Percentiles rank a stretch among this genome's conserved stretches.
Evolutionary conservation across 2,113 vertebrate species (phyloP).

Genomic region (Hassar affinis): DNA sequence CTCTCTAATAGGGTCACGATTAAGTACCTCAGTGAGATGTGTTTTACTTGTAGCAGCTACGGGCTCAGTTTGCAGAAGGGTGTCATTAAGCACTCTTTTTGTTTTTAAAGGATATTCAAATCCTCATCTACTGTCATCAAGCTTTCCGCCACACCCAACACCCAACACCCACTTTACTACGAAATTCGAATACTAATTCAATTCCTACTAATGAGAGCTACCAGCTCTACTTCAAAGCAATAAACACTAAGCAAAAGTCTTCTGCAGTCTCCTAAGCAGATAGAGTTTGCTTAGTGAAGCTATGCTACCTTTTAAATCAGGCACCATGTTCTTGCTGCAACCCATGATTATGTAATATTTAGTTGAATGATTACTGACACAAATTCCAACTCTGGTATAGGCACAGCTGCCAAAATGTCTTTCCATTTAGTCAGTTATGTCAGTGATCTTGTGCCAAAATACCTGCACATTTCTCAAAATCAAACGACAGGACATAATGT

Average conservation of each 20-base stretch:
- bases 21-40: conserved; percentile 45
- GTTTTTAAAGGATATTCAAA: neutral
- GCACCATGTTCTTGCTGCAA: neutral
- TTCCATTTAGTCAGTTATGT: neutral
- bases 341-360: neutral
- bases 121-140: neutral
- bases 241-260: neutral
- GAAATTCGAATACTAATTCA: neutral
- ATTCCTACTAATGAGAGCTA: neutral
- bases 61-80: neutral
- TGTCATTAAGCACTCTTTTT: neutral
- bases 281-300: neutral
- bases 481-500: neutral
- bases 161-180: neutral
- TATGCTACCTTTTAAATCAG: neutral
- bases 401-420: neutral
- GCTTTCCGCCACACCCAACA: neutral
- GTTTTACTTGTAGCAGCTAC: conserved; percentile 37
- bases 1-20: conserved; percentile 43
- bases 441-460: neutral
- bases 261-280: neutral
- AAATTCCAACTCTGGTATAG: neutral
- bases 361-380: neutral
- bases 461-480: neutral
- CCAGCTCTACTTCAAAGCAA: neutral